Evolutionary conservation across 2,888 invertebrate genomes (phyloP), one percentile per base, ranked within the genome.

Genomic region (Phragmatobia fuliginosa): DNA sequence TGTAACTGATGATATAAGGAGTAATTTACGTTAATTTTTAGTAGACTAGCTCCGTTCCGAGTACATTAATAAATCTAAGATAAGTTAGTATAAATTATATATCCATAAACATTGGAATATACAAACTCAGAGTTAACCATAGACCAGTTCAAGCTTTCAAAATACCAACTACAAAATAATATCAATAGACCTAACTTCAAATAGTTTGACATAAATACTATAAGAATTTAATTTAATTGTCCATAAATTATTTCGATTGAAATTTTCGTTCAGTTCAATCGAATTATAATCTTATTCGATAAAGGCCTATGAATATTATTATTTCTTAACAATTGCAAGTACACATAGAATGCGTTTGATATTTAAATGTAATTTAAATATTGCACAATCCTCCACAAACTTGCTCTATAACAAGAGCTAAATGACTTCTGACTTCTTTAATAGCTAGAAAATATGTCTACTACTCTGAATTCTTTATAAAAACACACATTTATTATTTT

Each of bases 391-490:
- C 67, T 67, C 70, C 75, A 74, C 68, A 70, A 65, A 56, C 76
- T 75, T 73, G 76, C 63, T 72, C 70, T 76, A 80, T 82, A 81
- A 75, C 75, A 75, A 79, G 84, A 56, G 28, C 56, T 81, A 75
- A 80, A 75, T 68, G 56, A 56, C 75, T 80, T 83, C 74, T 77
- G 56, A 70, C 64, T 67, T 79, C 66, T 61, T 62, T 79, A 77
- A 85, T 85, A 76, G 75, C 70, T 21, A 38, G 28, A 25, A 45
- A 82, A 85, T 82, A 80, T 73, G 21, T 81, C 68, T 76, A 67
- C 66, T 73, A 66, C 61, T 70, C 68, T 65, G 66, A 66, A 73
- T 77, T 74, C 62, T n/a, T 36, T 56, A 75, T 75, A 74, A 56
- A 68, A 58, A 25, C 28, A 65, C 66, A 73, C 61, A 67, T 65